These are phyloP conservation scores for Odocoileus virginianus DNA, from an alignment of 2,113 vertebrate species.

Conservation along the genomic window DNA sequence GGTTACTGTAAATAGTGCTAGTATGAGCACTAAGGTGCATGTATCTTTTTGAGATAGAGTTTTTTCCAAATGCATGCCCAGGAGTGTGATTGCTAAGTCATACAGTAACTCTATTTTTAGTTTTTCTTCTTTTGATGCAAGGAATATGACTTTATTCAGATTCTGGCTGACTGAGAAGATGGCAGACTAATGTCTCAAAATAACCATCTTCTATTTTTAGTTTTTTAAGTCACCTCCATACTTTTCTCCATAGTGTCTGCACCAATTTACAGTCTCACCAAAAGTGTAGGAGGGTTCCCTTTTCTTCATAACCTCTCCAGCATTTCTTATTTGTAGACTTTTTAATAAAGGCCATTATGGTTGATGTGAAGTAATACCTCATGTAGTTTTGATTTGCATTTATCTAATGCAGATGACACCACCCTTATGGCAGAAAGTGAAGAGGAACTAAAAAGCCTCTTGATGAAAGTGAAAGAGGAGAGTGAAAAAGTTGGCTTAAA, in stretches of 20 bases:
- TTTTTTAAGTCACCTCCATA: not conserved
- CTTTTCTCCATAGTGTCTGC: not conserved
- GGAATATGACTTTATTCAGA: not conserved
- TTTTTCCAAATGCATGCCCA: not conserved
- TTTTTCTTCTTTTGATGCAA: not conserved
- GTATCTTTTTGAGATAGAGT: not conserved
- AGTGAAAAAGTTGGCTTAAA: no score
- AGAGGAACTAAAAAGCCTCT: no score
- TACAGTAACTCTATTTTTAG: not conserved
- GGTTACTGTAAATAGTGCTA: not conserved
- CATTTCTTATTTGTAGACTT: not conserved
- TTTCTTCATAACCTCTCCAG: not conserved
- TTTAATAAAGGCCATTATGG: not conserved
- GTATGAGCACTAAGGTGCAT: not conserved
- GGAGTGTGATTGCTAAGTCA: not conserved
- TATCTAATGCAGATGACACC: not conserved
- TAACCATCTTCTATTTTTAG: not conserved
- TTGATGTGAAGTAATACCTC: not conserved
- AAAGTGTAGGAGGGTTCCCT: not conserved
- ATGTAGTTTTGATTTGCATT: not conserved
- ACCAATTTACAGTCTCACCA: not conserved
- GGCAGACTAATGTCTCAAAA: not conserved
- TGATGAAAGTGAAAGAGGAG: no score
- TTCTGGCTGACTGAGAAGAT: not conserved
- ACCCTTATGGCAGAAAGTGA: no score